Base-by-base conservation (phyloP, 2,888 invertebrate species). In the Spicauda simplicius region DNA sequence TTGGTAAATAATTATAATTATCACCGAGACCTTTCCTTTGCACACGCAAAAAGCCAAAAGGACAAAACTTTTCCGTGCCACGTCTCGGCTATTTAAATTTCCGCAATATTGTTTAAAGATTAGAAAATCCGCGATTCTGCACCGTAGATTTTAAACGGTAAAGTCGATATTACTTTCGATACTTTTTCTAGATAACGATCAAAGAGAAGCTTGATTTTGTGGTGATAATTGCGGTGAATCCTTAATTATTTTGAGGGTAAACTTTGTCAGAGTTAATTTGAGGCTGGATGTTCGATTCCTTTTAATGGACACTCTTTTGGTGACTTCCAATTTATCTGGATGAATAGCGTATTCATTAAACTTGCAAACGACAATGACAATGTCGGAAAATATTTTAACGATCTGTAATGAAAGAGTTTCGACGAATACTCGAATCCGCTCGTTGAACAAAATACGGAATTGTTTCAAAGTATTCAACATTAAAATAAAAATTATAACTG, bases 241-340 rank as follows among this genome's bases (percentile, higher is more conserved):
- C 90, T 89, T 92, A 92, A 93, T 93, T 93, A 92, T 92, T 93
- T 93, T 87, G 91, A 88, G 92, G 92, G 91, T 92, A 92, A 93
- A 92, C 92, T 93, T 90, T 80, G 80, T 84, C 77, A 74, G 85
- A 92, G 92, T 92, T 91, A 93, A 93, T 92, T 93, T 91, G 85
- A 86, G 81, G 84, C 80, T 87, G 87, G 82, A 83, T 86, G 87
- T 88, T 90, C 85, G 86, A 86, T 87, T 89, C 87, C 86, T 84
- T 88, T 90, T 91, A 91, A 92, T 91, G 90, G 91, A 88, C 88
- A 91, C 90, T 87, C 88, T 89, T 91, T 85, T 81, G 86, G 86
- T 87, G 88, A 90, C 88, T 90, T 84, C 85, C 87, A 91, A 91
- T 91, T 92, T 91, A 82, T 88, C 84, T 83, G 86, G 84, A 85